Conservation (phyloP, 1,140 invertebrate genomes). For the Helicoverpa armigera region DNA sequence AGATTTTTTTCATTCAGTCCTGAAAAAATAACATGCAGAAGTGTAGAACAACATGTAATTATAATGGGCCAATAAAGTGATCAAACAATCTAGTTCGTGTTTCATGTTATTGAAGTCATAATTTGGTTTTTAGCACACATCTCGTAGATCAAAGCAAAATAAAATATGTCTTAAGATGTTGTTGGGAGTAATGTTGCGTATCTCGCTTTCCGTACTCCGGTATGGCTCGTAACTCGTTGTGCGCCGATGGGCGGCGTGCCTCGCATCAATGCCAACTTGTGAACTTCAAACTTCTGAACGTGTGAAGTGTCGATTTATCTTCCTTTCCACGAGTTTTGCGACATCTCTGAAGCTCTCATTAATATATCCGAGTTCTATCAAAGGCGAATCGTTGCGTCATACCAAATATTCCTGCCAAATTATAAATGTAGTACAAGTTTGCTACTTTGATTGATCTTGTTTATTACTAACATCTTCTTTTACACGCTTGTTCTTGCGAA, state of each 20-base stretch:
- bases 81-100: conserved; percentile 13
- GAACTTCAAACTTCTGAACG: conserved; percentile 47
- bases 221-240: conserved; percentile 25
- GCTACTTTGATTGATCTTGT: conserved; percentile 43
- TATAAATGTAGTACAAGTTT: conserved; percentile 43
- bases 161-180: conserved; percentile 30
- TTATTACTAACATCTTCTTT: conserved; percentile 33
- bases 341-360: conserved; percentile 42
- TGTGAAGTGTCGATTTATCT: conserved; percentile 50
- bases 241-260: conserved; percentile 40
- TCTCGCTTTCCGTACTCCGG: background rate
- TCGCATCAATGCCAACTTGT: conserved; percentile 49
- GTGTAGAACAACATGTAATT: conserved; percentile 21
- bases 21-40: background rate
- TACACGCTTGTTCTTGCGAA: conserved; percentile 24
- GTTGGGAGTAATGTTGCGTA: conserved; percentile 1
- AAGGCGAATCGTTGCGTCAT: conserved; percentile 36
- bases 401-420: conserved; percentile 44
- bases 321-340: conserved; percentile 40
- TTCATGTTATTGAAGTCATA: conserved; percentile 29
- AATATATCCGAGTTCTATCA: conserved; percentile 45
- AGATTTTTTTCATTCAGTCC: background rate
- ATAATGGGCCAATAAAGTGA: conserved; percentile 10
- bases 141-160: conserved; percentile 34
- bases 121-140: conserved; percentile 18